Evolutionary conservation across 2,888 invertebrate genomes (phyloP), one percentile per base, ranked within the genome.

Genomic region (Habroteleia sp.): DNA sequence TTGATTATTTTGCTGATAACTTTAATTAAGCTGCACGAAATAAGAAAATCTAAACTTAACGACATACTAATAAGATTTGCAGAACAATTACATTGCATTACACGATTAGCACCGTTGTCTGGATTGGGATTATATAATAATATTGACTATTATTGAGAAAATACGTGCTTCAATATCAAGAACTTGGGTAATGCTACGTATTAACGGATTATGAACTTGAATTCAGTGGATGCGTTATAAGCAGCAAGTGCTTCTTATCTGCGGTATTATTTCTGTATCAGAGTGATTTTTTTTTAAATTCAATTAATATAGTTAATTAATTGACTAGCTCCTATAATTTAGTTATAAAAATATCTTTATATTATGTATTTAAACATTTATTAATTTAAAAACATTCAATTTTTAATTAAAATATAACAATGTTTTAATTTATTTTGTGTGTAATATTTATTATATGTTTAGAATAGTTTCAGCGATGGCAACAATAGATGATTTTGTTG

Each of bases 121-220:
- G 65, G 17, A 54, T 56, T 63, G 48, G 52, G 65, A 60, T 73
- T 73, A 66, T 66, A 48, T 46, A 65, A 65, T 73, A 65, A 60
- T 73, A 73, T 73, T 66, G 66, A 60, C 66, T 66, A 60, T 60
- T 73, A 73, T 73, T 73, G 54, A 13, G 60, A 66, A 37, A 73
- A 66, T 73, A 73, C 73, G 66, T 73, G 73, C 73, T 54, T 54
- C 63, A 41, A 54, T 73, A 73, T 44, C 73, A 66, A 73, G 66
- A 60, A 73, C 73, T 66, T 33, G 29, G 73, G 39, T 39, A 60
- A 60, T 41, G 41, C 66, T 39, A 17, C 54, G 50, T 41, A 73
- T 73, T 73, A 60, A 27, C 46, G 60, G 73, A 73, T 73, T 73
- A 66, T 23, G 48, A 63, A 50, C 56, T 56, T 41, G 27, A 73